Base-by-base conservation (phyloP, 2,113 vertebrate species). In the Thunnus thynnus region DNA sequence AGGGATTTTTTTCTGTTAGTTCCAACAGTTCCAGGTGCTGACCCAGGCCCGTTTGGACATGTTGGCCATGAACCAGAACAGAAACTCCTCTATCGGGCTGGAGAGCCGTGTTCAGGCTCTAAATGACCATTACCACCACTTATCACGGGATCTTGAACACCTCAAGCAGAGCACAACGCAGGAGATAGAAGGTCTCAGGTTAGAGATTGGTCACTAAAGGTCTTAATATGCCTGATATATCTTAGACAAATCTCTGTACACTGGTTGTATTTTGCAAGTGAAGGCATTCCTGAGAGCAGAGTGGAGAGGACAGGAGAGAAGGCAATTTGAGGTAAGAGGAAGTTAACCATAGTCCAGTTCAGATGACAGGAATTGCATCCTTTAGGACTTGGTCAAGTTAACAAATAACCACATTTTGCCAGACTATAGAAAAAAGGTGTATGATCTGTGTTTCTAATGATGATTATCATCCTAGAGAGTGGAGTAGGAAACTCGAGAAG, bases 21-120 rank as follows among this genome's bases (percentile, higher is more conserved):
- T 96, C 79, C 93, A 32, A 1, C 93, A 91, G 36, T 94, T 96
- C 71, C 95, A 94, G 71, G 89, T 94, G 11, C 90, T 94, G 87
- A 96, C 93, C 0, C 78, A 92, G 20, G 86, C 68, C 3, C 94
- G 91, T 62, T 93, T 97, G 60, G 92, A 95, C 80, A 89, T 77
- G 82, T 91, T 97, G 4, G 93, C 94, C 0, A 55, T 76, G 69
- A 96, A 95, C 2, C 71, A 84, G 64, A 96, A 94, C 86, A 94
- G 94, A 86, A 96, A 95, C 52, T 82, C 94, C 63, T 95, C 95
- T 3, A 83, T 90, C 25, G 83, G 80, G 5, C 80, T 96, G 0
- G 92, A 95, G 0, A 13, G 44, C 3, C 90, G 62, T 5, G 91
- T 97, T 85, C 91, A n/a, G 70, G 83, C 4, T 0, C 88, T 96